Evolutionary conservation across 2,888 invertebrate genomes (phyloP), one percentile per base, ranked within the genome.

Genomic region (Melieria omissa): DNA sequence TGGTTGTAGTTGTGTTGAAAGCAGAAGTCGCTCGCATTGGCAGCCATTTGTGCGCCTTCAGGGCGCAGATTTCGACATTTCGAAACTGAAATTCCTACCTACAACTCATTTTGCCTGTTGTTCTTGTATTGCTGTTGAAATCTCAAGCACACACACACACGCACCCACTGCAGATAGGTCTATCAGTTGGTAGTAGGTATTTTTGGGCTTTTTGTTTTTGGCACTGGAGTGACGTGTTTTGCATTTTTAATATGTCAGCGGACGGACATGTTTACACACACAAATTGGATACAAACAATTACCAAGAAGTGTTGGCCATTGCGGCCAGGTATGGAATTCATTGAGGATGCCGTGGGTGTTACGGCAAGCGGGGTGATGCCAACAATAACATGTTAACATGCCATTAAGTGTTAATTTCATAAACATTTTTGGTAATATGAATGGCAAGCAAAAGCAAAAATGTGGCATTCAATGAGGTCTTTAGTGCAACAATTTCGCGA

Each of bases 371-470:
- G 1, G 49, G 49, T 3, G 12, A 49, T 2, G 49, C 10, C 9
- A 49, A 10, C 12, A 49, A 49, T 12, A 12, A 49, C 49, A 49
- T 64, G 70, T 64, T 54, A 70, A 63, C 70, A 71, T 61, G 78
- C 74, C 77, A 82, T 80, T 81, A 81, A 82, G 81, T 82, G 80
- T 78, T 79, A 80, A 78, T 78, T 78, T 80, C 76, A 82, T 82
- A 76, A 79, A 55, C 74, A 73, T 73, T 76, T 82, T 78, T 3
- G 29, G 29, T 29, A 29, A 29, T 29, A 3, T 29, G 2, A 29
- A 29, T 29, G 29, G 29, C 2, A 29, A 29, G 2, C 29, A 29
- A 29, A 29, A 29, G 2, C 29, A 29, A 3, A 29, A 29, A 29
- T 29, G 29, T 29, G 29, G 29, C 2, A 29, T 29, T 29, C 29